Conservation (phyloP, 2,888 invertebrate genomes). For the Melieria omissa region DNA sequence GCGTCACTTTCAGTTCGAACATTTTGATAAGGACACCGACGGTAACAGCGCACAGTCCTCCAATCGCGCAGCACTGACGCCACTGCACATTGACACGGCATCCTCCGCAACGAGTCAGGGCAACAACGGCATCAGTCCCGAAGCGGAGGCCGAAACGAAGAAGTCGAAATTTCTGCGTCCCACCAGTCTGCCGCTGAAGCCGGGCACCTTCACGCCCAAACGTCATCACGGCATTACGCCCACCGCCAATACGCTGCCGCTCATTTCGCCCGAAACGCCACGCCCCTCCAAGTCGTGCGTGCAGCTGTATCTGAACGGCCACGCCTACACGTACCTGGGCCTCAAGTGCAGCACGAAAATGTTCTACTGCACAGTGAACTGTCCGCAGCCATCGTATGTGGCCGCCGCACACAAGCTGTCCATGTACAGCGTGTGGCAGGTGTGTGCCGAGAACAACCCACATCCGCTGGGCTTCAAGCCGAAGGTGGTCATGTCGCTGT, state of each 20-base stretch:
- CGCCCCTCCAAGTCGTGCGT: conserved; percentile 89
- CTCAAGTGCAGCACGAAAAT: conserved; percentile 90
- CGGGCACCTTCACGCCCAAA: conserved; percentile 84
- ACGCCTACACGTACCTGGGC: conserved; percentile 91
- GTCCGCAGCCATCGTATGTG: conserved; percentile 95
- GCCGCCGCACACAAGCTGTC: conserved; percentile 89
- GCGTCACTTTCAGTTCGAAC: conserved; percentile 62
- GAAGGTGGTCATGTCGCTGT: conserved; percentile 75
- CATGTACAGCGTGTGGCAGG: conserved; percentile 97
- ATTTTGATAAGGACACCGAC: conserved; percentile 47
- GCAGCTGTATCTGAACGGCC: conserved; percentile 88
- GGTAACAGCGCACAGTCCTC: conserved; percentile 31
- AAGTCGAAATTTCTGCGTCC: conserved; percentile 80
- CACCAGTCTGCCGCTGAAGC: conserved; percentile 84
- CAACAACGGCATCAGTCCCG: not conserved
- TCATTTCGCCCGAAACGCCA: conserved; percentile 92
- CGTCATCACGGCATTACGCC: conserved; percentile 85
- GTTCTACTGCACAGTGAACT: conserved; percentile 92
- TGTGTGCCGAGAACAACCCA: conserved; percentile 76
- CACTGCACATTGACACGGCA: conserved; percentile 60
- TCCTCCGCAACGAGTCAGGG: conserved; percentile 11
- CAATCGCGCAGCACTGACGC: conserved; percentile 46
- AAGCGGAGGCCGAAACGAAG: conserved; percentile 60
- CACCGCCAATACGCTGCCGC: conserved; percentile 82
- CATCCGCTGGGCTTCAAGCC: conserved; percentile 77